phyloP scores from a whole-genome alignment of 2,888 invertebrate genomes.

The Drosophila neutralis region DNA sequence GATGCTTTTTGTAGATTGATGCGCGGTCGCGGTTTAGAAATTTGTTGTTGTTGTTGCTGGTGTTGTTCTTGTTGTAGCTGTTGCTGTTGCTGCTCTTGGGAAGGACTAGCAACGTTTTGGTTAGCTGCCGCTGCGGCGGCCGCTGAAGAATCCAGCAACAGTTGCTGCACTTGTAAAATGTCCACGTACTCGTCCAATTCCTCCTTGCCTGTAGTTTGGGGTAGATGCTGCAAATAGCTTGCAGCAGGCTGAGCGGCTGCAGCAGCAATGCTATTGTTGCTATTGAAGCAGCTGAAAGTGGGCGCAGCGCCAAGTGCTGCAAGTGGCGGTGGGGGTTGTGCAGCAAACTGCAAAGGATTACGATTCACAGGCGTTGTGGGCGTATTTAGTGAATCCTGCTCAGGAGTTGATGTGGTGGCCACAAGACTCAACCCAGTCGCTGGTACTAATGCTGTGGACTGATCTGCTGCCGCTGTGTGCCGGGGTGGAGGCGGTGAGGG shows the following conservation, averaged over 20 bases:
- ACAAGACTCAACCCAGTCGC: conserved; percentile 32
- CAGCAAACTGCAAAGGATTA: conserved; percentile 67
- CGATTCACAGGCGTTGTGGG: conserved; percentile 80
- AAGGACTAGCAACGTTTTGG: conserved; percentile 20
- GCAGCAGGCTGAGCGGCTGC: conserved; percentile 11
- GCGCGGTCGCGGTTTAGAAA: conserved; percentile 82
- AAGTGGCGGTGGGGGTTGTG: conserved; percentile 58
- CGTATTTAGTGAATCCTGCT: conserved; percentile 78
- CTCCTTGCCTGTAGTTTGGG: conserved; percentile 26
- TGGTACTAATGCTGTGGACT: conserved; percentile 14
- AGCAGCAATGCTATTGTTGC: neutral
- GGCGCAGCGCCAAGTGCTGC: conserved; percentile 40
- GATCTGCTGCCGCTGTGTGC: conserved; percentile 19
- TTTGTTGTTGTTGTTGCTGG: conserved; percentile 76
- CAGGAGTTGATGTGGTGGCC: conserved; percentile 22
- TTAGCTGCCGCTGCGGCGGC: conserved; percentile 69
- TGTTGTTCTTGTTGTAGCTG: conserved; percentile 54
- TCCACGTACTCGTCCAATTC: conserved; percentile 91
- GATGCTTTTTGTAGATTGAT: conserved; percentile 85
- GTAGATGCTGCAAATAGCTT: conserved; percentile 37
- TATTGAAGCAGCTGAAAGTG: conserved; percentile 57
- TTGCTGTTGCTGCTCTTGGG: conserved; percentile 69
- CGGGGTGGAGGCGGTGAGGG: conserved; percentile 39
- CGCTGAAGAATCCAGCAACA: conserved; percentile 87
- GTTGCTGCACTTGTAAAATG: conserved; percentile 92